phyloP scores from a whole-genome alignment of 2,797 vertebrate species.

The Prunella strophiata region DNA sequence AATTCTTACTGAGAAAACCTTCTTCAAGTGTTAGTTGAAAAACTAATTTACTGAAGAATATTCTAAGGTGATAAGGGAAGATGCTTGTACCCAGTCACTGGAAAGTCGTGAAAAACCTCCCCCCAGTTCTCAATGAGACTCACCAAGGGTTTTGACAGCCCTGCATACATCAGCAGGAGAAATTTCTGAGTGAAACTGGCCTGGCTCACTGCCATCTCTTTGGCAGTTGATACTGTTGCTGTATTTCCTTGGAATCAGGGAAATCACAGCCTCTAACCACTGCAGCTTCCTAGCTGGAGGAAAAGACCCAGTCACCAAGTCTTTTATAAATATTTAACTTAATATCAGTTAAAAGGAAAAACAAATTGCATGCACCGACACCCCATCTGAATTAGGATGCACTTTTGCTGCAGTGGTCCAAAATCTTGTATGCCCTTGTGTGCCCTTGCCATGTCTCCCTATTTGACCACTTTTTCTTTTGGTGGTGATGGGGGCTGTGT shows the following conservation, averaged over 20 bases:
- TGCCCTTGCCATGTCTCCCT: neutral
- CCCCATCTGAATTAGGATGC: neutral
- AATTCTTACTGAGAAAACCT: neutral
- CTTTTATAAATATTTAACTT: conserved; percentile 25
- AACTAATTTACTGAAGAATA: neutral
- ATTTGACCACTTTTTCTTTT: neutral
- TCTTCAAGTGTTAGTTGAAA: neutral
- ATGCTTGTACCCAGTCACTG: neutral
- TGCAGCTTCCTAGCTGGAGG: conserved; percentile 10
- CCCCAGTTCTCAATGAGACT: neutral
- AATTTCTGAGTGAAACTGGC: neutral
- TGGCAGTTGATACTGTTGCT: neutral
- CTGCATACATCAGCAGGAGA: neutral
- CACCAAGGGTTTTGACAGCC: neutral
- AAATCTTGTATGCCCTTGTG: neutral
- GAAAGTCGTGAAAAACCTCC: neutral
- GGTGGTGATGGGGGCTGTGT: neutral
- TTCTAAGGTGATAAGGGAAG: neutral
- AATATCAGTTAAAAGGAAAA: neutral
- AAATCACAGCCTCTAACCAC: neutral
- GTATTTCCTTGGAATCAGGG: neutral
- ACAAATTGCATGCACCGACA: neutral
- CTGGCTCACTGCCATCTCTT: neutral
- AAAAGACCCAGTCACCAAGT: neutral
- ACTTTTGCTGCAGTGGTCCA: neutral